phyloP scores from a whole-genome alignment of 1,140 invertebrate species.

The Uloborus diversus region DNA sequence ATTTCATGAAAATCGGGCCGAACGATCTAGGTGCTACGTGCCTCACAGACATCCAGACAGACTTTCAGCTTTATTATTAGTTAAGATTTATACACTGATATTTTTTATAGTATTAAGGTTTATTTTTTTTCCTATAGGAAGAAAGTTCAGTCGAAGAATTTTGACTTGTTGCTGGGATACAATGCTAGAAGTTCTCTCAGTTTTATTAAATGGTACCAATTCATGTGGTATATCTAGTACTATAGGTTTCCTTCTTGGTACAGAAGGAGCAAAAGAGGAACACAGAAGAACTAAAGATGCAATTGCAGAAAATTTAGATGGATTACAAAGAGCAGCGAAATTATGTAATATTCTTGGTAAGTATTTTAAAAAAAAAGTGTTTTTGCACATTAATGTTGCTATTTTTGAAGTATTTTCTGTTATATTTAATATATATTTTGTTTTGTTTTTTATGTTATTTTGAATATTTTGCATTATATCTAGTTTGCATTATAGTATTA shows the following conservation, averaged over 20 bases:
- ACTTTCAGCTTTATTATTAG: too few relatives aligned
- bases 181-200: slow-evolving; percentile 85
- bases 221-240: slow-evolving; percentile 67
- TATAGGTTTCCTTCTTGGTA: slow-evolving; percentile 66
- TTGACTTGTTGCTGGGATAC: slow-evolving; percentile 91
- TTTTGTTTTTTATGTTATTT: too few relatives aligned
- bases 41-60: too few relatives aligned
- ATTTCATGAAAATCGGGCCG: too few relatives aligned
- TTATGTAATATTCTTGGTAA: slow-evolving; percentile 74
- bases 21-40: too few relatives aligned
- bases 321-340: slow-evolving; percentile 77
- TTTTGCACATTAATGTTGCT: not conserved
- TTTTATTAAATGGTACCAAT: slow-evolving; percentile 73
- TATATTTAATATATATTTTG: too few relatives aligned
- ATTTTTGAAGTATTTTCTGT: too few relatives aligned
- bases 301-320: slow-evolving; percentile 86
- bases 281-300: slow-evolving; percentile 71
- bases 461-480: too few relatives aligned
- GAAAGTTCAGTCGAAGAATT: slow-evolving; percentile 70
- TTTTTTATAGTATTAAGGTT: too few relatives aligned
- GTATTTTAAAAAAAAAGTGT: not conserved
- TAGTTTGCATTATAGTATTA: too few relatives aligned
- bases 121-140: slow-evolving; percentile 64
- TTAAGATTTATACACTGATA: too few relatives aligned
- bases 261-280: slow-evolving; percentile 67